Evolutionary conservation across 2,888 invertebrate species (phyloP), one percentile per base, ranked within the genome.

Genomic region (Cheilosia grossa): DNA sequence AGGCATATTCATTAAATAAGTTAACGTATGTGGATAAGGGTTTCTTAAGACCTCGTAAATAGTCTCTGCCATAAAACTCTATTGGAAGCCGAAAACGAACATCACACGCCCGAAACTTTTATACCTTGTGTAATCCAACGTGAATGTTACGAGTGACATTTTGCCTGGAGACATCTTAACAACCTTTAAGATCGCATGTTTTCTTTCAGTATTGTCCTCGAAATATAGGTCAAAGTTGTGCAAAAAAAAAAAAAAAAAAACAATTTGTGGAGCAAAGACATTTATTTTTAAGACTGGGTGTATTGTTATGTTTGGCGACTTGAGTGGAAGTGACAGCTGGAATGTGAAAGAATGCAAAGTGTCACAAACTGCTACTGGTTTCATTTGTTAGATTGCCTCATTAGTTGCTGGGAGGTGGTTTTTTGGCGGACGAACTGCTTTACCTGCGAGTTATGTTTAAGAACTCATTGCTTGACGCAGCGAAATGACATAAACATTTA

Each of bases 211-310:
- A 54, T 64, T n/a, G 19, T 33, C 24, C 24, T 2, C 17, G 24
- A 74, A 63, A 73, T 56, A 56, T 74, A 54, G 73, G 73, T 74
- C 73, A 74, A 56, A 40, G 3, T 40, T 17, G 27, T 27, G 27
- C 3, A 1, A 2, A 30, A 30, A 7, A 30, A 30, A 9, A 9
- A 27, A 27, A 30, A 1, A 30, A 30, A 30, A 30, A 21, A 21
- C 1, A 2, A 21, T 21, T 2, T 3, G 24, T 7, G 9, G 0
- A 0, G 9, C 7, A 30, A 7, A 30, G 9, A 30, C 9, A 19
- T 49, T 13, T 54, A n/a, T 15, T 30, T 21, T 15, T 30, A 30
- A 15, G 30, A 17, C 30, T 9, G 6, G 7, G 0, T 4, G 6
- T 5, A n/a, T 9, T 30, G 30, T 19, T 17, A 7, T 13, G 9